phyloP scores from a whole-genome alignment of 2,797 vertebrate species.

The Parauchenoglanis punctatus region DNA sequence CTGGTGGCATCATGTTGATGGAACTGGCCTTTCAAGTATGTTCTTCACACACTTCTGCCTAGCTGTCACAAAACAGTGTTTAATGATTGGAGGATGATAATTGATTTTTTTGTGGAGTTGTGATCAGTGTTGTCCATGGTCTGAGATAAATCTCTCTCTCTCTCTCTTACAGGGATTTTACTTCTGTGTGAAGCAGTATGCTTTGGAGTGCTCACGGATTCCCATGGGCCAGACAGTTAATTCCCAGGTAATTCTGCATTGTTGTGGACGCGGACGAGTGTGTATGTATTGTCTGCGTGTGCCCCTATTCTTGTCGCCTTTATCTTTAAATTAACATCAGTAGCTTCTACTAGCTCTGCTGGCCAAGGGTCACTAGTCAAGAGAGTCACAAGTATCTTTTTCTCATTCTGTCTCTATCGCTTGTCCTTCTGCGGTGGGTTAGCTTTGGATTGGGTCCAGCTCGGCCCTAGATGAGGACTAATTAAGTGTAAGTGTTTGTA shows the following conservation, averaged over 20 bases:
- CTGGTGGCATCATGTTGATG: slow-evolving; percentile 95
- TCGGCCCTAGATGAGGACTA: slow-evolving; percentile 55
- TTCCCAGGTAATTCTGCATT: slow-evolving; percentile 85
- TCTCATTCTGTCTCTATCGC: slow-evolving; percentile 23
- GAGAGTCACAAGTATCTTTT: not conserved
- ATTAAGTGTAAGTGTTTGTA: slow-evolving; percentile 62
- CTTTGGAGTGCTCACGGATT: slow-evolving; percentile 94
- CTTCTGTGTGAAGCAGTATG: slow-evolving; percentile 98
- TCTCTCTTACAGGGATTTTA: slow-evolving; percentile 85
- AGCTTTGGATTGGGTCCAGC: slow-evolving; percentile 47
- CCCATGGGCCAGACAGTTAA: slow-evolving; percentile 98
- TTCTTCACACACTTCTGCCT: not conserved
- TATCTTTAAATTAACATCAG: not conserved
- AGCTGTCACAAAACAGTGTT: not conserved
- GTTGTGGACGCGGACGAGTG: not conserved
- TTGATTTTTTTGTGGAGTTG: not conserved
- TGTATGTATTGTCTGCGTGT: not conserved
- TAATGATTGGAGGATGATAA: not conserved
- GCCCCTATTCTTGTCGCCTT: not conserved
- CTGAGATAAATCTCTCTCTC: not conserved
- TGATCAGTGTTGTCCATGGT: not conserved
- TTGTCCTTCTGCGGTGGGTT: slow-evolving; percentile 24
- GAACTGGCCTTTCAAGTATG: slow-evolving; percentile 94
- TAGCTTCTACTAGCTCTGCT: slow-evolving; percentile 1
- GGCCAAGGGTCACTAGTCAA: not conserved